Evolutionary conservation across 1,140 invertebrate species (phyloP), one percentile per base, ranked within the genome.

Genomic region (Aphis craccivora): DNA sequence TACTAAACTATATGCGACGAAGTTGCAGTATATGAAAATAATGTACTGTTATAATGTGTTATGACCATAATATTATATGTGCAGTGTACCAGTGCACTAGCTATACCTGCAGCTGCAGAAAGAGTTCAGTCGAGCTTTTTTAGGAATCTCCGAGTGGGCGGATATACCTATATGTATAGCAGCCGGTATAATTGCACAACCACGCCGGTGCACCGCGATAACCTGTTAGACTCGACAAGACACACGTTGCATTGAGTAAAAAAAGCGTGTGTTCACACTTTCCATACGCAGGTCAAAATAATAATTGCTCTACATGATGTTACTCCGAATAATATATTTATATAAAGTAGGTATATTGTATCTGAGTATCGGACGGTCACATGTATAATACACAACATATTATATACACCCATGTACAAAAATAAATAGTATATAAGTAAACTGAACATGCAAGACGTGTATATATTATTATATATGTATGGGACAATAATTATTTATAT

Each of bases 301-400:
- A 84, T 86, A 93, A 93, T 93, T 86, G 91, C 91, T 93, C 91
- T 93, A 86, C 67, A 93, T 93, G 91, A 93, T 93, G 91, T 93
- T 91, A 93, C 91, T 53, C n/a, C 25, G 88, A 18, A 60, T 30
- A 40, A 25, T 81, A 91, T 55, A 90, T n/a, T n/a, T 40, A 89
- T 23, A 55, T 90, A 90, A 18, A 89, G 3, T n/a, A n/a, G n/a
- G n/a, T 89, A 25, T 60, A 40, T 55, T 20, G 48, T 60, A 43
- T 37, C 35, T 25, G 88, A 35, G 23, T 35, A 30, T 90, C 30
- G 35, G 25, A 90, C n/a, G 23, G 40, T 67, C 4, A 5, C 18
- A 90, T 43, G 6, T 53, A 30, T 14, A 14, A 67, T 67, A n/a
- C n/a, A 76, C 30, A 76, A 76, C 60, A 1, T n/a, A 14, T 14